Conservation (phyloP, 2,113 vertebrate species). For the Tauraco erythrolophus region DNA sequence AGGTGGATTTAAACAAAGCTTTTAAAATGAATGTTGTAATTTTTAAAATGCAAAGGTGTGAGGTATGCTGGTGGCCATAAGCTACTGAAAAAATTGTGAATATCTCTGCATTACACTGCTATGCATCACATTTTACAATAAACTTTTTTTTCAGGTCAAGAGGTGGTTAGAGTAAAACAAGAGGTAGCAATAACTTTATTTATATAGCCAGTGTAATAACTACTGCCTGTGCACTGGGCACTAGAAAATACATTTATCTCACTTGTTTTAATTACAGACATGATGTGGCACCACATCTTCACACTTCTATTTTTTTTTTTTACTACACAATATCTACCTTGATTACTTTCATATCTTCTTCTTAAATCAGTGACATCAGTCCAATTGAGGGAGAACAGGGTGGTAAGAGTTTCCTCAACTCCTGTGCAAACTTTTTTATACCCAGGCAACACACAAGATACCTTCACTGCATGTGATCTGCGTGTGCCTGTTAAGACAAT, state of each 20-base stretch:
- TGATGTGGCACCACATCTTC: neutral
- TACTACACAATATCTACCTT: neutral
- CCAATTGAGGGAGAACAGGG: neutral
- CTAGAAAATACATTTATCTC: neutral
- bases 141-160: neutral
- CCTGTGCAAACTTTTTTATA: rapidly evolving
- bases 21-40: neutral
- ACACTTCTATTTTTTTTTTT: neutral
- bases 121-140: neutral
- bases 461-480: rapidly evolving
- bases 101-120: neutral
- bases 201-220: neutral
- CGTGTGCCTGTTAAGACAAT: rapidly evolving
- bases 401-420: neutral
- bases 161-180: neutral
- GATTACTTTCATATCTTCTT: neutral
- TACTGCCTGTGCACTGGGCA: neutral
- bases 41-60: neutral
- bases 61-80: neutral
- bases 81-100: neutral
- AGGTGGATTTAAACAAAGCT: slow-evolving; percentile 14
- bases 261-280: neutral
- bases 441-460: rapidly evolving
- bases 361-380: neutral
- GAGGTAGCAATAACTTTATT: neutral